Evolutionary conservation across 2,113 vertebrate genomes (phyloP).

Genomic region (Athene cunicularia): DNA sequence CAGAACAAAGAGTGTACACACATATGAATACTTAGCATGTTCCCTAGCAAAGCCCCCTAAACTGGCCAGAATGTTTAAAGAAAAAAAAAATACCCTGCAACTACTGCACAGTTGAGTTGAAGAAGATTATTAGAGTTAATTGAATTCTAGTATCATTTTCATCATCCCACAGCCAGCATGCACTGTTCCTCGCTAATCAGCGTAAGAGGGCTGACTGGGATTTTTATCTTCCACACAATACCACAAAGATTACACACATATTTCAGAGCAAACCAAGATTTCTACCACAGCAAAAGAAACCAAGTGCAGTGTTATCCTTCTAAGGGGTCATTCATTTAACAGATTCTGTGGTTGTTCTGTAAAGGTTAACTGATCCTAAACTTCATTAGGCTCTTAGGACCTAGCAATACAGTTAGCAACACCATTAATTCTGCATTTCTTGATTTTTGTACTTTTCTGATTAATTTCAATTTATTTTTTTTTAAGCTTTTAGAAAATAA

Average conservation of each 20-base stretch:
- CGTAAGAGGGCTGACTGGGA: background rate
- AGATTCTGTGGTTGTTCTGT: background rate
- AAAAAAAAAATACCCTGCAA: background rate
- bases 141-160: background rate
- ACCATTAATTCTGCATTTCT: background rate
- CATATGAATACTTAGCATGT: background rate
- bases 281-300: background rate
- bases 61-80: background rate
- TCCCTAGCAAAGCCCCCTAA: background rate
- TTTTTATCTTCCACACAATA: background rate
- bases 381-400: background rate
- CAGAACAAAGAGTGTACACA: background rate
- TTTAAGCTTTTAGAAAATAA: background rate
- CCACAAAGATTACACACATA: background rate
- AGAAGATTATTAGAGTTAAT: background rate
- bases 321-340: background rate
- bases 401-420: background rate
- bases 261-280: background rate
- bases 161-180: background rate
- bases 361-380: background rate
- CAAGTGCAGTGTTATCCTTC: background rate
- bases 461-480: background rate
- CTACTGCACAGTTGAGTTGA: background rate
- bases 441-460: background rate
- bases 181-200: background rate